Evolutionary conservation across 2,888 invertebrate genomes (phyloP).

Genomic region (Pollenia labialis): DNA sequence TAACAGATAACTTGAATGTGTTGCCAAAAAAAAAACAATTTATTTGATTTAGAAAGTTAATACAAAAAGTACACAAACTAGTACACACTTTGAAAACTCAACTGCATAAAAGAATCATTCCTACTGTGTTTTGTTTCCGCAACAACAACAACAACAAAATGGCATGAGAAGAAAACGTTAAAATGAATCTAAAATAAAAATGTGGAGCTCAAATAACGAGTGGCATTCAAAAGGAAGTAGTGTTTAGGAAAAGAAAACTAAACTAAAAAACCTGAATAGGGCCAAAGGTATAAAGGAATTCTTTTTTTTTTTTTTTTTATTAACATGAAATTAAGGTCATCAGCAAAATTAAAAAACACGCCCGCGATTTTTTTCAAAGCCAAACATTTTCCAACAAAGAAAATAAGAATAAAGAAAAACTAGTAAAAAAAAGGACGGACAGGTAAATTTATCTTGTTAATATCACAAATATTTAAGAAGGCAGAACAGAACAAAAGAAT

Average conservation of each 20-base stretch:
- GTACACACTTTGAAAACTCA: slow-evolving; percentile 10
- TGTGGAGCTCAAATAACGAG: slow-evolving; percentile 23
- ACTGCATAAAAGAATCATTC: slow-evolving; percentile 55
- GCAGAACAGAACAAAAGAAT: background rate
- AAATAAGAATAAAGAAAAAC: slow-evolving; percentile 27
- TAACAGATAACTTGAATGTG: background rate
- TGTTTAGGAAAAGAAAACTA: slow-evolving; percentile 39
- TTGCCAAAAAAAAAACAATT: slow-evolving; percentile 12
- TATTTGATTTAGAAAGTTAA: slow-evolving; percentile 32
- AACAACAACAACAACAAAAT: background rate
- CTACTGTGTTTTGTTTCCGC: slow-evolving; percentile 21
- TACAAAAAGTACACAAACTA: slow-evolving; percentile 20
- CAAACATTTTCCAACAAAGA: background rate
- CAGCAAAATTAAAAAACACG: slow-evolving; percentile 50
- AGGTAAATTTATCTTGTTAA: slow-evolving; percentile 53
- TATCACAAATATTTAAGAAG: slow-evolving; percentile 41
- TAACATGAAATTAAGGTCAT: slow-evolving; percentile 61
- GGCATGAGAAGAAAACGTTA: background rate
- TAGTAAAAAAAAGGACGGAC: slow-evolving; percentile 8
- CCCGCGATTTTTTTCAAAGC: slow-evolving; percentile 39
- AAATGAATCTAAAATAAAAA: slow-evolving; percentile 23
- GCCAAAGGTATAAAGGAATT: slow-evolving; percentile 11
- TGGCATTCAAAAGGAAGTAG: slow-evolving; percentile 39
- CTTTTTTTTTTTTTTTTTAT: slow-evolving; percentile 24
- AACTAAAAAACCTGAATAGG: slow-evolving; percentile 46